Evolutionary conservation across 2,113 vertebrate genomes (phyloP).

Genomic region (Capra hircus): DNA sequence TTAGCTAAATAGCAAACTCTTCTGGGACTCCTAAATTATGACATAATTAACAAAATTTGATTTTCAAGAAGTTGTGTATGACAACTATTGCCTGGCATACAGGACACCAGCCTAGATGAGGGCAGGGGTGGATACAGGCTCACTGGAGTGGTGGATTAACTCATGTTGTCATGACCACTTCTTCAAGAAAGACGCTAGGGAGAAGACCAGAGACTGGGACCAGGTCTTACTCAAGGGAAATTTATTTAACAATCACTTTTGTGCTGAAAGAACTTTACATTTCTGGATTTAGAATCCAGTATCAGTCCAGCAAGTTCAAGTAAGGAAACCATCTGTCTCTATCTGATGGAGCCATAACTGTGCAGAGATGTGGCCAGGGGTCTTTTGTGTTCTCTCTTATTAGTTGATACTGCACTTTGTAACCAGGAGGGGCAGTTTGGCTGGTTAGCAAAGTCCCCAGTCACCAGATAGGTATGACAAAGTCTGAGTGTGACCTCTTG

Average conservation of each 20-base stretch:
- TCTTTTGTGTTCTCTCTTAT: not conserved
- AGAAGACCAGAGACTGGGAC: not conserved
- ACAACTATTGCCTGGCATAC: not conserved
- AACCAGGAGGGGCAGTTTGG: conserved; percentile 21
- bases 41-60: not conserved
- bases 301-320: not conserved
- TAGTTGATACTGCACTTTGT: not conserved
- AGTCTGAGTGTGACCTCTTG: conserved; percentile 50
- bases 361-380: not conserved
- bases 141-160: not conserved
- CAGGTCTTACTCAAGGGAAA: not conserved
- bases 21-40: not conserved
- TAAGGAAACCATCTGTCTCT: not conserved
- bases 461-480: conserved; percentile 40
- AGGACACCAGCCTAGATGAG: not conserved
- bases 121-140: not conserved
- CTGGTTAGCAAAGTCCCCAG: not conserved
- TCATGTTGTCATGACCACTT: not conserved
- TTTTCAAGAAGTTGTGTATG: not conserved
- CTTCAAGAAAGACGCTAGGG: not conserved
- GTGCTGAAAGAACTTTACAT: not conserved
- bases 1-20: not conserved
- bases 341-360: not conserved
- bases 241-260: not conserved
- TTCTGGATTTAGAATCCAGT: not conserved